phyloP scores from a whole-genome alignment of 2,888 invertebrate species.

The Lasioglossum lativentre region DNA sequence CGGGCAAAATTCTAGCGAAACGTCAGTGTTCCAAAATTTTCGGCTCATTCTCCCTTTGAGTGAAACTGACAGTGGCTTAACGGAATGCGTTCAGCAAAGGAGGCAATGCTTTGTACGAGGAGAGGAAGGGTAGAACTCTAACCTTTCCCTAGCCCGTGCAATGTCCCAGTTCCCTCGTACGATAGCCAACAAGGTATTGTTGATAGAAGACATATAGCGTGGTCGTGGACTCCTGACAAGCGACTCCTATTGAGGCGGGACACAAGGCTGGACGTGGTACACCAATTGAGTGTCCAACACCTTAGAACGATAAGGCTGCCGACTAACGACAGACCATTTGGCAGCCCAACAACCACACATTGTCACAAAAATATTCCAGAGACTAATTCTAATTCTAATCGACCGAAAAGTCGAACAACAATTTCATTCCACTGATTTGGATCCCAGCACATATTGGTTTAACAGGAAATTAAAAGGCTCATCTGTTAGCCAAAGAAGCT shows the following conservation, averaged over 20 bases:
- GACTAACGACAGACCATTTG: background rate
- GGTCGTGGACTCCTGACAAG: slow-evolving; percentile 9
- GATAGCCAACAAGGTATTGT: background rate
- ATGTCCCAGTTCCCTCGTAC: background rate
- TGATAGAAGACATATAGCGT: background rate
- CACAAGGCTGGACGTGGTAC: slow-evolving; percentile 1
- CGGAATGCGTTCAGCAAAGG: background rate
- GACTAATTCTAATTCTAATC: background rate
- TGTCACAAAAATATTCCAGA: background rate
- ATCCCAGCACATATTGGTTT: no score
- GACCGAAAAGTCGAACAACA: background rate
- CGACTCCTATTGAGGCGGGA: background rate
- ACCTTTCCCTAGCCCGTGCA: background rate
- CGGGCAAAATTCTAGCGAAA: background rate
- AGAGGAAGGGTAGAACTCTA: background rate
- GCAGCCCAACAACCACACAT: background rate
- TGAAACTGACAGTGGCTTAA: background rate
- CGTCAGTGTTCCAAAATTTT: background rate
- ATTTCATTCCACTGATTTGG: no score
- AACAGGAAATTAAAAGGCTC: no score
- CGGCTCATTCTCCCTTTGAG: background rate
- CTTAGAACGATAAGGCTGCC: background rate
- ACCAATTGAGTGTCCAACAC: background rate
- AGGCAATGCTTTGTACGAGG: background rate
- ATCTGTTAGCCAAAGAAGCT: no score